phyloP scores from a whole-genome alignment of 2,113 vertebrate species.

The Percopsis transmontana region DNA sequence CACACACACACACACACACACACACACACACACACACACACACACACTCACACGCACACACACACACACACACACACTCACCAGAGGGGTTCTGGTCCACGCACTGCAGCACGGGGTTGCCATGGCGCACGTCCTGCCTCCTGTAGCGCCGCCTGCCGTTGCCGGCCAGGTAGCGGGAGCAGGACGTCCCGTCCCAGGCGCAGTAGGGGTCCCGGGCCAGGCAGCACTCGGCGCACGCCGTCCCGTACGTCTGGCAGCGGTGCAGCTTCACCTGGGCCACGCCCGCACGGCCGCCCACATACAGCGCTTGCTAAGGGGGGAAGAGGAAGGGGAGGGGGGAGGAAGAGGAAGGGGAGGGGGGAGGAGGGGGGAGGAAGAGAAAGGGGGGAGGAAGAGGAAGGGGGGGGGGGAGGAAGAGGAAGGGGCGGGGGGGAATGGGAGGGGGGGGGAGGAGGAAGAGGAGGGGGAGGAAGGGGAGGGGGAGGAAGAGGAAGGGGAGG shows the following conservation, averaged over 20 bases:
- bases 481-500: no score
- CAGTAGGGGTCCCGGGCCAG: conserved; percentile 95
- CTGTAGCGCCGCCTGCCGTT: conserved; percentile 83
- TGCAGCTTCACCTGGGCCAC: conserved; percentile 88
- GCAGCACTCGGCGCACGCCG: conserved; percentile 92
- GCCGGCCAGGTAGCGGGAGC: conserved; percentile 75
- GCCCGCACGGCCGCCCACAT: conserved; percentile 83
- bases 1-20: not conserved
- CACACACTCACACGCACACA: not conserved
- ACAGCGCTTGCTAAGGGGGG: conserved; percentile 85
- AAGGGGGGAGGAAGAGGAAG: not conserved
- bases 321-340: not conserved
- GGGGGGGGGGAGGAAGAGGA: not conserved
- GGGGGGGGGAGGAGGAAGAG: not conserved
- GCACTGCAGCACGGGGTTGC: conserved; percentile 88
- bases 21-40: conserved; percentile 1
- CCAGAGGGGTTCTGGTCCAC: conserved; percentile 85
- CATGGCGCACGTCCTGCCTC: conserved; percentile 82
- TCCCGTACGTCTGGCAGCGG: conserved; percentile 87
- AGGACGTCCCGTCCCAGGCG: conserved; percentile 87
- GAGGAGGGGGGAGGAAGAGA: not conserved
- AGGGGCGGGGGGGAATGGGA: not conserved
- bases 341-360: not conserved
- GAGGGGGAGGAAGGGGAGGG: not conserved
- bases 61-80: conserved; percentile 59